phyloP scores from a whole-genome alignment of 2,797 vertebrate species.

The Pseudopleuronectes americanus region DNA sequence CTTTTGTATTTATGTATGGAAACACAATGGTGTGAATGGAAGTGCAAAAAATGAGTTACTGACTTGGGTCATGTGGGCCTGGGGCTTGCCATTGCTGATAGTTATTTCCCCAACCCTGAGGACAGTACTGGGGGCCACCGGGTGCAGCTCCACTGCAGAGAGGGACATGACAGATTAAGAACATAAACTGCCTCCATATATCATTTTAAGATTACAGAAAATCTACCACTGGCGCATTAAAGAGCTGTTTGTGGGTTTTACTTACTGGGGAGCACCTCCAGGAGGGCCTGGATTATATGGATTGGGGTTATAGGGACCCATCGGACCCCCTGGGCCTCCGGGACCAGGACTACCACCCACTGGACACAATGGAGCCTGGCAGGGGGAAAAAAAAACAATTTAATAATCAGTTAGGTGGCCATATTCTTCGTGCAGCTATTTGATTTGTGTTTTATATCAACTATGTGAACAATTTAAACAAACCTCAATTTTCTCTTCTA shows the following conservation, averaged over 20 bases:
- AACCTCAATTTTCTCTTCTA: conserved; percentile 98
- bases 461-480: rapidly evolving
- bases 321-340: conserved; percentile 88
- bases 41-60: conserved; percentile 53
- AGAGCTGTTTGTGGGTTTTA: conserved; percentile 32
- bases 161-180: conserved; percentile 10
- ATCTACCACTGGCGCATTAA: background rate
- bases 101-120: conserved; percentile 92
- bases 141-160: conserved; percentile 86
- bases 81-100: conserved; percentile 96
- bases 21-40: background rate
- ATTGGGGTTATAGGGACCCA: conserved; percentile 94
- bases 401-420: background rate
- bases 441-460: background rate
- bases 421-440: background rate
- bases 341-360: conserved; percentile 88
- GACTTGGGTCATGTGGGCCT: conserved; percentile 92
- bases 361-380: conserved; percentile 91
- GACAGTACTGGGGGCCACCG: conserved; percentile 90
- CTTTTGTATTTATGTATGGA: background rate
- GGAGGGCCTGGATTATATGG: conserved; percentile 93
- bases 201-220: background rate
- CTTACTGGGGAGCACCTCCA: conserved; percentile 92
- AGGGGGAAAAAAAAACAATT: background rate
- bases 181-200: background rate